Percentiles rank a stretch among this genome's conserved stretches.
phyloP scores from a whole-genome alignment of 2,888 invertebrate genomes.

The Meta bourneti region DNA sequence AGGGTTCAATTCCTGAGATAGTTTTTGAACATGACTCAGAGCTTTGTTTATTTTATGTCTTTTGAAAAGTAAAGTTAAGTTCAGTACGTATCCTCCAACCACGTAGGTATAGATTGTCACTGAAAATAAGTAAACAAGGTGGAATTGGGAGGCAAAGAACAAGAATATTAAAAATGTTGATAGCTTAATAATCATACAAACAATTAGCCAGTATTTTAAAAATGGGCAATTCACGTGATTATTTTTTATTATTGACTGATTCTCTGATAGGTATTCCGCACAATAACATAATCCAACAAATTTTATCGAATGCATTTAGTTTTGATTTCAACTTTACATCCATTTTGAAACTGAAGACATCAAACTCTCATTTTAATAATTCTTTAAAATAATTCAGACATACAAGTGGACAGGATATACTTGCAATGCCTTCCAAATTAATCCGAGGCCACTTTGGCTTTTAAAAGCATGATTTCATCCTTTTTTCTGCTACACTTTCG shows the following conservation, averaged over 20 bases:
- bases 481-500: too few relatives aligned
- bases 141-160: background rate
- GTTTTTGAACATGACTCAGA: background rate
- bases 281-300: background rate
- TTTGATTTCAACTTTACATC: too few relatives aligned
- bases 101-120: background rate
- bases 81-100: background rate
- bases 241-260: background rate
- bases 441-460: too few relatives aligned
- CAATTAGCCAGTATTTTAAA: background rate
- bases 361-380: too few relatives aligned
- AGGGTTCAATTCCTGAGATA: background rate
- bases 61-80: background rate
- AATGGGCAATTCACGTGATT: background rate
- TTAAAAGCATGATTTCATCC: too few relatives aligned
- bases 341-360: too few relatives aligned
- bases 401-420: too few relatives aligned
- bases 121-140: background rate
- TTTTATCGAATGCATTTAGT: background rate
- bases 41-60: background rate
- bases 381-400: too few relatives aligned
- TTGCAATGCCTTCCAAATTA: too few relatives aligned
- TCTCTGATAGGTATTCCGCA: background rate
- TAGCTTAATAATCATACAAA: background rate
- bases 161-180: background rate